phyloP scores from a whole-genome alignment of 2,797 vertebrate species.

The Menidia menidia region DNA sequence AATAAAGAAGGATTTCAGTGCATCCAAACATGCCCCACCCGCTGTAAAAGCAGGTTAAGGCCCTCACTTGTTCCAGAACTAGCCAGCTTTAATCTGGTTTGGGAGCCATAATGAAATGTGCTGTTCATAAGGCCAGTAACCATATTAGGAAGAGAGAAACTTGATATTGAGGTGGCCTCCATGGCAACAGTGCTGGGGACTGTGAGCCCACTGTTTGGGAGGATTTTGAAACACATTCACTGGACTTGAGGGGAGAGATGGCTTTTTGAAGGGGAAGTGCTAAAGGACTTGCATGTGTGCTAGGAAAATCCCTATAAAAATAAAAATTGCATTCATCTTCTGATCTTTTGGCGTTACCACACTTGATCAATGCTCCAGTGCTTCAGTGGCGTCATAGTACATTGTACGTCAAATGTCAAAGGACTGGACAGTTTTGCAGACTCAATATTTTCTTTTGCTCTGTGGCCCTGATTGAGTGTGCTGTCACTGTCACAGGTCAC shows the following conservation, averaged over 20 bases:
- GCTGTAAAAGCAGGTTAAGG: conserved; percentile 64
- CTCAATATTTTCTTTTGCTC: conserved; percentile 31
- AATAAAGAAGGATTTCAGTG: conserved; percentile 43
- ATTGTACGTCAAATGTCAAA: conserved; percentile 24
- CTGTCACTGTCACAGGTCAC: conserved; percentile 43
- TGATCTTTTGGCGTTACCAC: conserved; percentile 55
- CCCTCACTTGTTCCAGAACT: conserved; percentile 58
- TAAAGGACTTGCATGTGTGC: conserved; percentile 52
- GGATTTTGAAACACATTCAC: conserved; percentile 70
- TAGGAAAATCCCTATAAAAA: conserved; percentile 63
- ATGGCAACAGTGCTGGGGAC: conserved; percentile 66
- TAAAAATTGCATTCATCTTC: conserved; percentile 55
- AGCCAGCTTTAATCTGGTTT: conserved; percentile 77
- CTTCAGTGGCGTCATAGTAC: conserved; percentile 12
- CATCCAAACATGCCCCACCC: conserved; percentile 25
- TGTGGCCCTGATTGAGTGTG: conserved; percentile 49
- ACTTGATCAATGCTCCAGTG: conserved; percentile 15
- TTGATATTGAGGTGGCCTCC: conserved; percentile 72
- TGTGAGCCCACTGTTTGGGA: conserved; percentile 62
- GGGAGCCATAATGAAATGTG: conserved; percentile 76
- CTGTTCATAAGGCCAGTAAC: conserved; percentile 75
- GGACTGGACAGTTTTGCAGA: conserved; percentile 19
- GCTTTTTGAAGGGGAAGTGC: conserved; percentile 33
- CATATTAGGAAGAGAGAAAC: conserved; percentile 70
- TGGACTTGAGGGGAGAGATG: conserved; percentile 64